Evolutionary conservation across 2,888 invertebrate genomes (phyloP), one percentile per base, ranked within the genome.

Genomic region (Linnaemya tessellans): DNA sequence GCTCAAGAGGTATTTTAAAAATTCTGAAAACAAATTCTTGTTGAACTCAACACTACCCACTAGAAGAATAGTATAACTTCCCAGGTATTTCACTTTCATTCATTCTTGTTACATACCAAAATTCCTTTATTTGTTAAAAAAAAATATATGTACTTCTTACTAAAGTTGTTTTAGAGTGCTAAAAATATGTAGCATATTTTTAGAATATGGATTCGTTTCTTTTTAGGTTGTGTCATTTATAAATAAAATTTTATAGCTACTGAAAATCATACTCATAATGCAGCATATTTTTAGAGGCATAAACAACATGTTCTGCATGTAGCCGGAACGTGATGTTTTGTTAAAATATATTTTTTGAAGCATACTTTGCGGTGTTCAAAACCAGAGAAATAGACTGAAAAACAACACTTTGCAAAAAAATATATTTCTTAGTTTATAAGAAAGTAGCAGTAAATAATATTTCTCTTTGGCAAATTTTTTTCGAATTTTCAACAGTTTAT

Each of bases 261-360:
- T 46, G 30, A 71, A 79, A 62, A 46, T 62, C 11, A 38, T 51
- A 38, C 11, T 7, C 30, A 30, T 30, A 62, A 49, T 64, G 70
- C 13, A 22, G 58, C 20, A 78, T 82, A 71, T 77, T 83, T 82
- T 64, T 67, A 78, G 77, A 2, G 41, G 20, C 62, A n/a, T 25
- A 22, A 49, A 18, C 51, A 62, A 30, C 30, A 30, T 30, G 30
- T 11, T 43, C 71, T 56, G 13, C 15, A 46, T 67, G 65, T n/a
- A 30, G 46, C 11, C 56, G 43, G 70, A 64, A 80, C 73, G 73
- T 80, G 73, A 56, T 70, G 43, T 49, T 70, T 75, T 68, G 51
- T 68, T 70, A 43, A 64, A 60, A 70, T 15, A 56, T 51, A 2
- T 30, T 30, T n/a, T 65, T 65, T 80, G 9, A 46, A 58, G 70